Evolutionary conservation across 2,888 invertebrate genomes (phyloP), one percentile per base, ranked within the genome.

Genomic region (Andrena dorsata): DNA sequence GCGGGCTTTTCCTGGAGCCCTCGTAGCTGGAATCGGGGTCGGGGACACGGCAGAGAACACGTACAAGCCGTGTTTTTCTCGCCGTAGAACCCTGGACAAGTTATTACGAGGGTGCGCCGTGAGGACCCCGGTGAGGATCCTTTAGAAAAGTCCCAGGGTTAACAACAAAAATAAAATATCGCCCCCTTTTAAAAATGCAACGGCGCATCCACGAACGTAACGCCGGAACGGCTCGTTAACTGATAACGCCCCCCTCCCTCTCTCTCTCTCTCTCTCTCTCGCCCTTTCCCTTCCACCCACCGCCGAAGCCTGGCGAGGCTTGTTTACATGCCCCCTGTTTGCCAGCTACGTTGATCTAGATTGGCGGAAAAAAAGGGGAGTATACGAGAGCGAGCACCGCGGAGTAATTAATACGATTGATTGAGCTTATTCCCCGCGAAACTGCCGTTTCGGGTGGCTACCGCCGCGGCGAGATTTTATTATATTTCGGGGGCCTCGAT

Each of bases 341-440:
- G 76, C 83, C 53, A 58, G 83, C 61, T 69, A 75, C 83, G 85
- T 81, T 76, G 79, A 83, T 84, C 76, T 80, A 72, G 84, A 83
- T 79, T 70, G 76, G 56, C 69, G 76, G 69, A 61, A 76, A 70
- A 70, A 69, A 64, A 68, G 53, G 71, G 51, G 28, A 51, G 56
- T 51, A 58, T 51, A 32, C 30, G 26, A 20, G 28, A n/a, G 30
- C 47, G 72, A 56, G 41, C 69, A 66, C 8, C 10, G 20, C 74
- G 63, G 61, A 75, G 83, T 73, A 88, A 86, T 86, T 88, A 86
- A 84, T 88, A 83, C 85, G 76, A 79, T 83, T 75, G 75, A 83
- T 83, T 30, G 83, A 64, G 64, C 72, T 70, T 58, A 20, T 60
- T 58, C 20, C 20, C 68, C 73, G 61, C 70, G 74, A 72, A 71